Evolutionary conservation across 2,888 invertebrate genomes (phyloP).

Genomic region (Alentia gelatinosa): DNA sequence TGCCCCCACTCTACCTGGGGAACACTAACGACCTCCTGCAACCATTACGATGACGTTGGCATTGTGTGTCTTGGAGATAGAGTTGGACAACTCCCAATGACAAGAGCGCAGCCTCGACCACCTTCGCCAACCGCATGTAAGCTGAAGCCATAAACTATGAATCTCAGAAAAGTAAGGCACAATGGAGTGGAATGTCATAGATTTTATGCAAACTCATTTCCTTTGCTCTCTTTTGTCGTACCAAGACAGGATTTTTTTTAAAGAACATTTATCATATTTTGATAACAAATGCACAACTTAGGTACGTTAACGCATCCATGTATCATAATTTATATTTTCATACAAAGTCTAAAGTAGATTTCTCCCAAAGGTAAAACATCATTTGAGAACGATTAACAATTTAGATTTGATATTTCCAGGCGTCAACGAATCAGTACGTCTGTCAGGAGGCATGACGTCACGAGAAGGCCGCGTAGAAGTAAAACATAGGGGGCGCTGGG

Average conservation of each 20-base stretch:
- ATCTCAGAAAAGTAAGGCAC: too few relatives aligned
- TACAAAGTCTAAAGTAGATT: too few relatives aligned
- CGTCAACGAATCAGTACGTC: background rate
- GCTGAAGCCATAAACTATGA: background rate
- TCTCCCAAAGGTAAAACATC: too few relatives aligned
- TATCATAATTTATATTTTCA: too few relatives aligned
- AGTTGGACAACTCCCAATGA: background rate
- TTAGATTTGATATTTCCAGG: background rate
- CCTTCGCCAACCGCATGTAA: background rate
- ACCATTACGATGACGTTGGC: slow-evolving; percentile 24
- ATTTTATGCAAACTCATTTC: too few relatives aligned
- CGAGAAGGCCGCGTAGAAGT: slow-evolving; percentile 35
- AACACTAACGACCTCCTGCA: background rate
- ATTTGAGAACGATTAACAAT: too few relatives aligned
- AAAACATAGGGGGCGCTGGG: background rate
- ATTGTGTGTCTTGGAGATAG: slow-evolving; percentile 32
- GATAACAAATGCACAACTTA: too few relatives aligned
- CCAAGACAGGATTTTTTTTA: too few relatives aligned
- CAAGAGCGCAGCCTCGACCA: background rate
- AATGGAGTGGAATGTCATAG: too few relatives aligned
- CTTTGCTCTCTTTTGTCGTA: too few relatives aligned
- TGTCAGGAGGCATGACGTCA: background rate
- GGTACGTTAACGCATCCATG: too few relatives aligned
- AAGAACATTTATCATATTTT: too few relatives aligned
- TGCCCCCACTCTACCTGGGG: background rate